Base-by-base conservation (phyloP, 2,113 vertebrate genomes). In the Hirundichthys speculiger region DNA sequence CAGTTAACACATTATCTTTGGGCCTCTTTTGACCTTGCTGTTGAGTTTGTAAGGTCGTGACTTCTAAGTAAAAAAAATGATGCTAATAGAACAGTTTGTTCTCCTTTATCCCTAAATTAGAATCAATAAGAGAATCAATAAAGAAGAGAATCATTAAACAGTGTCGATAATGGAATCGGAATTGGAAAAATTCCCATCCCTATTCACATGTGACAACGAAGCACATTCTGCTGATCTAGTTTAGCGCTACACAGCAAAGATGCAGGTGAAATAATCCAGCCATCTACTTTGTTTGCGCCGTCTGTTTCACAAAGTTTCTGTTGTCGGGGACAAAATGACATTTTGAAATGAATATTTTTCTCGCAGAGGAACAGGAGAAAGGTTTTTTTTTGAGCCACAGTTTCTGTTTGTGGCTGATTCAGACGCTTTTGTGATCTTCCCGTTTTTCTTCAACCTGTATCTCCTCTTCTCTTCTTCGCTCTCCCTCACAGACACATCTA, bases 351-450 rank as follows among this genome's bases (percentile, higher is more conserved):
- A 69, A 60, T 49, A 6, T 18, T 5, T 20, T 19, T 53, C 30
- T 51, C 12, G 38, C 61, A 19, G 27, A 30, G 40, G 50, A 57
- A 54, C 30, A 46, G 49, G 57, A 48, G 38, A 7, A 20, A 24
- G n/a, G n/a, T n/a, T n/a, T 54, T 14, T 34, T 38, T 38, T 25
- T 50, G 52, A 48, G 25, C 39, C 70, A 34, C 48, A 64, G 38
- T 51, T 41, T 46, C 58, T 53, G 19, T 54, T 48, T 41, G 24
- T 6, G 24, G 18, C 54, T 42, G 54, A 56, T 19, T 9, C 47
- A 25, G 38, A 51, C 51, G 46, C 18, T 67, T 62, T 38, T 62
- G 66, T 63, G 34, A 66, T 55, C 30, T 21, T 39, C 19, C 52
- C 13, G 20, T 48, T 48, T 62, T 27, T 46, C 19, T 13, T 13